These are phyloP conservation scores for Paramacrobiotus metropolitanus DNA, from an alignment of 1,140 invertebrate species.

Conservation along the genomic window DNA sequence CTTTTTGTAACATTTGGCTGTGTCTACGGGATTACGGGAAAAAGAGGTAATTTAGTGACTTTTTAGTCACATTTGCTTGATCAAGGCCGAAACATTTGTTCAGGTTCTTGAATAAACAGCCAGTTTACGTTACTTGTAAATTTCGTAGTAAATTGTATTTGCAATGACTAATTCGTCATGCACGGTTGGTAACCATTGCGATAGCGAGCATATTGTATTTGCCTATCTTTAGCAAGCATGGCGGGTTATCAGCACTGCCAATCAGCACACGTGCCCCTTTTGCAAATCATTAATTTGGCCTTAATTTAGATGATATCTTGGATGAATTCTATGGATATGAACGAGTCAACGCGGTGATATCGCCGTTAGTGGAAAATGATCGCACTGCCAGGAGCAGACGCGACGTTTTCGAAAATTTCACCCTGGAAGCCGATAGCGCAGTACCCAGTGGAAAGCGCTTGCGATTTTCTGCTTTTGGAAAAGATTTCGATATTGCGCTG, in stretches of 20 bases:
- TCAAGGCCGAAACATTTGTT: too few relatives aligned
- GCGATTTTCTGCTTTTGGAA: neutral
- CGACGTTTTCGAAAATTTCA: constrained; percentile 1
- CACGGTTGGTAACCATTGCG: neutral
- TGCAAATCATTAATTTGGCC: constrained; percentile 9
- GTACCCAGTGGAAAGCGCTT: neutral
- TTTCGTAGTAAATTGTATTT: constrained; percentile 9
- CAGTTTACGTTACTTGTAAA: too few relatives aligned
- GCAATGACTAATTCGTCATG: neutral
- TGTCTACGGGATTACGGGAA: too few relatives aligned
- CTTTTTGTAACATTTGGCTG: too few relatives aligned
- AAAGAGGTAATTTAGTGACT: too few relatives aligned
- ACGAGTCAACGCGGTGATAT: constrained; percentile 16
- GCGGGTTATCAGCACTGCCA: too few relatives aligned
- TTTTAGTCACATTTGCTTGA: too few relatives aligned
- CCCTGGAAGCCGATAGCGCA: constrained; percentile 7
- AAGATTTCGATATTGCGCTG: neutral
- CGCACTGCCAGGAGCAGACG: neutral
- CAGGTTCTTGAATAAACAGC: too few relatives aligned
- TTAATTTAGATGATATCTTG: constrained; percentile 16
- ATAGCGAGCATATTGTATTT: constrained; percentile 6
- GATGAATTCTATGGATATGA: constrained; percentile 13
- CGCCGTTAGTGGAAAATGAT: neutral
- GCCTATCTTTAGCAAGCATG: too few relatives aligned
- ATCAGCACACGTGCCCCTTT: constrained; percentile 5